A percentile compares a stretch with the other conserved stretches of the same genome.
These are phyloP conservation scores for Chouioia cunea DNA, from an alignment of 2,888 invertebrate species.

Conservation along the genomic window DNA sequence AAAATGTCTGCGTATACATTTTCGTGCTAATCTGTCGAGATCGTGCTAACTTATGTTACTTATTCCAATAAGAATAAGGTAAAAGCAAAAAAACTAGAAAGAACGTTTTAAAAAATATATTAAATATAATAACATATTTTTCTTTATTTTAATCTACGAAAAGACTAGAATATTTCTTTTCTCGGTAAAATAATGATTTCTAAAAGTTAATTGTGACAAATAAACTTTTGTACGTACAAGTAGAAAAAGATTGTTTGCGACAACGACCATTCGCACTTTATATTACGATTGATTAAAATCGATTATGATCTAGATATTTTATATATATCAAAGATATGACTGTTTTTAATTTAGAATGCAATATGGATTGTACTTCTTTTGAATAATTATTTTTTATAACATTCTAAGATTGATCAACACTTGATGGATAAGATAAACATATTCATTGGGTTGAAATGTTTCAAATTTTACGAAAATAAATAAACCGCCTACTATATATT, in stretches of 20 bases:
- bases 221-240: slow-evolving; percentile 11
- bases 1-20: slow-evolving; percentile 26
- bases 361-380: slow-evolving; percentile 21
- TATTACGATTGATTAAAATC: background rate
- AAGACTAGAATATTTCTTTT: slow-evolving; percentile 24
- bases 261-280: background rate
- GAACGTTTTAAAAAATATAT: slow-evolving; percentile 32
- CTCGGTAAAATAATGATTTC: slow-evolving; percentile 26
- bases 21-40: slow-evolving; percentile 20
- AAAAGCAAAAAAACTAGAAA: background rate
- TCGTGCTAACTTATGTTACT: slow-evolving; percentile 5
- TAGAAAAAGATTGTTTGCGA: slow-evolving; percentile 11
- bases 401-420: background rate
- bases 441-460: too few species aligned
- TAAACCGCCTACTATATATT: too few species aligned
- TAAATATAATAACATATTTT: slow-evolving; percentile 14
- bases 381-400: background rate
- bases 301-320: background rate
- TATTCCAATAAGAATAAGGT: slow-evolving; percentile 1
- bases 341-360: slow-evolving; percentile 25
- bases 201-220: slow-evolving; percentile 18
- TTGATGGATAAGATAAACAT: too few species aligned
- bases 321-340: background rate
- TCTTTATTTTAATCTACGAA: slow-evolving; percentile 17
- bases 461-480: too few species aligned